phyloP scores from a whole-genome alignment of 2,113 vertebrate species.

The Noctilio leporinus region DNA sequence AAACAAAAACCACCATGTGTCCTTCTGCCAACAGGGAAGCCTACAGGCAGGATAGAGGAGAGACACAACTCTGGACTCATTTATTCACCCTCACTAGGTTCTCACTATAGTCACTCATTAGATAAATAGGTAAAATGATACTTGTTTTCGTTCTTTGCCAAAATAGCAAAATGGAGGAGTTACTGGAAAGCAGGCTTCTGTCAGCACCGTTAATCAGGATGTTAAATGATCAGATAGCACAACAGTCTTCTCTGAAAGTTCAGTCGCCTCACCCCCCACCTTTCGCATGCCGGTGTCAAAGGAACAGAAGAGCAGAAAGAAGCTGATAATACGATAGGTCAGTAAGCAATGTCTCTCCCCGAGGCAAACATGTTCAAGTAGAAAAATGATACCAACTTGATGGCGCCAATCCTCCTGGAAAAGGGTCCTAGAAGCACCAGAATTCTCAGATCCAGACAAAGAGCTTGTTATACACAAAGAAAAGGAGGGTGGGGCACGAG shows the following conservation, averaged over 20 bases:
- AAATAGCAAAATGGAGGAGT: not conserved
- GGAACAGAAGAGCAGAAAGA: not conserved
- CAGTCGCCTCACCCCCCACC: too few species aligned
- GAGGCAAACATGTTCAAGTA: slow-evolving; percentile 57
- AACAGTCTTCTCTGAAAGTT: not conserved
- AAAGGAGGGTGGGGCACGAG: not conserved
- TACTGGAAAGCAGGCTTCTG: not conserved
- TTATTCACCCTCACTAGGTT: not conserved
- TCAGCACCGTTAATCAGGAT: not conserved
- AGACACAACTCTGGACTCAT: not conserved
- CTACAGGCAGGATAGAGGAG: not conserved
- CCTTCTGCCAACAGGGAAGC: not conserved
- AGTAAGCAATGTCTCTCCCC: slow-evolving; percentile 9
- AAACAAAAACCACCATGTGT: not conserved
- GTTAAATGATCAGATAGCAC: not conserved
- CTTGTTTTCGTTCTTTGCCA: not conserved
- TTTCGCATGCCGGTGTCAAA: not conserved
- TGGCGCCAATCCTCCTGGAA: slow-evolving; percentile 39
- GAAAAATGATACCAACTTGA: slow-evolving; percentile 53
- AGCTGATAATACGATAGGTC: not conserved
- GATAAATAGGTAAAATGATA: not conserved
- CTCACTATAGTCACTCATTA: not conserved
- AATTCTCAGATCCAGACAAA: slow-evolving; percentile 67
- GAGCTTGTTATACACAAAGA: slow-evolving; percentile 51
- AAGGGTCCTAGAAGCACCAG: slow-evolving; percentile 64